Base-by-base conservation (phyloP, 2,113 vertebrate species). In the Perccottus glenii region DNA sequence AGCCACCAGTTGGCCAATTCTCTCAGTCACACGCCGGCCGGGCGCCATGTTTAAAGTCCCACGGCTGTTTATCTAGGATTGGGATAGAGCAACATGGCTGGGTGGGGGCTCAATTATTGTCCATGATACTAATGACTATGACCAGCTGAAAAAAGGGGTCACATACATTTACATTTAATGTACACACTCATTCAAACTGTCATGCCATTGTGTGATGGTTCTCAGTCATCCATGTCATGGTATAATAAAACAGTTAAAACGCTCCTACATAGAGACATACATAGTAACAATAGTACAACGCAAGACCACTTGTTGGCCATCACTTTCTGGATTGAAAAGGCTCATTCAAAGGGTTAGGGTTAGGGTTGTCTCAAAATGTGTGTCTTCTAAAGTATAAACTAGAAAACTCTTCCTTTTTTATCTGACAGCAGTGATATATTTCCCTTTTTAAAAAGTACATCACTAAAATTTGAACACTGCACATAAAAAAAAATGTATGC, bases 11-110 rank as follows among this genome's bases (percentile, higher is more conserved):
- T 91, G 88, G 88, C 83, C 87, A 59, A 69, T 89, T 91, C 82
- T 89, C 87, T 88, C 85, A 88, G 87, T 88, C 84, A 82, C 87
- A 91, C 88, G 90, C 86, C 81, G 86, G 50, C 73, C 69, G 83
- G 90, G 86, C 88, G 86, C 88, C 90, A 88, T 89, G 85, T 90
- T 88, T 87, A 85, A 87, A 87, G 84, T 88, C 87, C 85, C 85
- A 89, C 83, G 83, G 81, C 75, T 83, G 81, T 85, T 89, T 85
- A 88, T 87, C 72, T 75, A 83, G 68, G 78, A 77, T 64, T 65
- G 68, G 47, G 73, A 75, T 73, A 60, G 79, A 77, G 68, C 67
- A 77, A 73, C 78, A 66, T 55, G 66, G 63, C 27, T 11, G 59
- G 67, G 67, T 38, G 46, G 67, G 50, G 27, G 50, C n/a, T 61